Evolutionary conservation across 2,113 vertebrate species (phyloP), one percentile per base, ranked within the genome.

Genomic region (Ginglymostoma cirratum): DNA sequence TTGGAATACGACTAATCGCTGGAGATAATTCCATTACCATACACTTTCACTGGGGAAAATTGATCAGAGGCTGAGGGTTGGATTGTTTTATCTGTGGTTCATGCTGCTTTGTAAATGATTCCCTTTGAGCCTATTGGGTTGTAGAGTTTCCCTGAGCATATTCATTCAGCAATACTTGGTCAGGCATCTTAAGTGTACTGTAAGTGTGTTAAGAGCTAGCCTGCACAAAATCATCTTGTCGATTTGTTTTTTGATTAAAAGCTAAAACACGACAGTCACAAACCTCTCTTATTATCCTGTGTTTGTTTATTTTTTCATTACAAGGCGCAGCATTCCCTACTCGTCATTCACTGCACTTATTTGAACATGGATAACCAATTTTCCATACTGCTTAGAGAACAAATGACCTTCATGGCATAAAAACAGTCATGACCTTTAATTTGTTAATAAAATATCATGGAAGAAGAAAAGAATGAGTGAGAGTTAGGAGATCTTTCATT

Each of bases 321-420:
- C 15, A 92, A 19, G 30, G 3, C 30, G n/a, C 55, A 92, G 15
- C 27, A 65, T 65, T 52, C 17, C 34, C 61, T 55, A 3, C 14
- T 90, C 48, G 15, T 61, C 12, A 65, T 92, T 65, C 76, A 38
- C 14, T n/a, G 87, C 52, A 21, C 6, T 61, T 92, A 65, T 92
- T 92, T 92, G 87, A 92, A 92, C 87, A 92, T 65, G 61, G 55
- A 15, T 92, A 92, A 65, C 34, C 52, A 92, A 92, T 92, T 92
- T 92, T 92, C 30, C 19, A 65, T n/a, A 34, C 61, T n/a, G 61
- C 87, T 65, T 24, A 17, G n/a, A 38, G 76, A 38, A 92, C 87
- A 92, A 65, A 17, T 19, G 87, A 92, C 27, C 52, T 34, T 92
- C 55, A 92, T 92, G 55, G 6, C 86, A n/a, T 92, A 92, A 65